Percentiles rank a stretch among this genome's conserved stretches.
Conservation (phyloP, 1,140 invertebrate species). For the Philopotamus ludificatus region DNA sequence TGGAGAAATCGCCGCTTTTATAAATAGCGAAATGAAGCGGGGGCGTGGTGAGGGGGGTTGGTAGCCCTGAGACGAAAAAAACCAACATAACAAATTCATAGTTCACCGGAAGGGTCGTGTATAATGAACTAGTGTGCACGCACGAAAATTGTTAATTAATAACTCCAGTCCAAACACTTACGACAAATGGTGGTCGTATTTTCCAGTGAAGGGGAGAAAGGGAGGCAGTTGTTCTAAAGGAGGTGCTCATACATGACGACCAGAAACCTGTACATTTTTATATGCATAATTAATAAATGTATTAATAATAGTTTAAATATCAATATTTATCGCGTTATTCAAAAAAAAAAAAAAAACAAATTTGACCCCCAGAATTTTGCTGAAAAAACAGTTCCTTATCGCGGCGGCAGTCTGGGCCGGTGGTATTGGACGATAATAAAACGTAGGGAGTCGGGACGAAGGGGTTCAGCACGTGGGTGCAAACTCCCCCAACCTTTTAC, state of each 20-base stretch:
- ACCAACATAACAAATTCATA: slow-evolving; percentile 42
- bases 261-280: too few relatives aligned
- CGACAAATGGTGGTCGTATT: slow-evolving; percentile 38
- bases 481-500: too few relatives aligned
- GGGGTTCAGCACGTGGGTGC: too few relatives aligned
- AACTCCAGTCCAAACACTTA: slow-evolving; percentile 42
- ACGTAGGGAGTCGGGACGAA: neutral
- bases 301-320: too few relatives aligned
- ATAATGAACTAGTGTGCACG: slow-evolving; percentile 40
- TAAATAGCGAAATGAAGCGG: slow-evolving; percentile 11
- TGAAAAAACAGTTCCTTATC: slow-evolving; percentile 36
- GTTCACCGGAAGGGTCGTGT: slow-evolving; percentile 39
- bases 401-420: slow-evolving; percentile 4
- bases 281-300: too few relatives aligned
- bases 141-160: slow-evolving; percentile 43
- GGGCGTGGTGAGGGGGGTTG: neutral
- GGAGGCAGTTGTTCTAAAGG: too few relatives aligned
- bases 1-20: slow-evolving; percentile 23
- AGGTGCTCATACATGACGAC: too few relatives aligned
- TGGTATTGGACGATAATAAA: slow-evolving; percentile 13
- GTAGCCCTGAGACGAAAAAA: slow-evolving; percentile 15
- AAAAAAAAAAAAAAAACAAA: too few relatives aligned
- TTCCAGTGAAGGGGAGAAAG: slow-evolving; percentile 5
- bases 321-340: too few relatives aligned
- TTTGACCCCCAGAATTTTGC: slow-evolving; percentile 15